A percentile compares a stretch with the other conserved stretches of the same genome.
Evolutionary conservation across 2,113 vertebrate genomes (phyloP).

Genomic region (Takifugu flavidus): DNA sequence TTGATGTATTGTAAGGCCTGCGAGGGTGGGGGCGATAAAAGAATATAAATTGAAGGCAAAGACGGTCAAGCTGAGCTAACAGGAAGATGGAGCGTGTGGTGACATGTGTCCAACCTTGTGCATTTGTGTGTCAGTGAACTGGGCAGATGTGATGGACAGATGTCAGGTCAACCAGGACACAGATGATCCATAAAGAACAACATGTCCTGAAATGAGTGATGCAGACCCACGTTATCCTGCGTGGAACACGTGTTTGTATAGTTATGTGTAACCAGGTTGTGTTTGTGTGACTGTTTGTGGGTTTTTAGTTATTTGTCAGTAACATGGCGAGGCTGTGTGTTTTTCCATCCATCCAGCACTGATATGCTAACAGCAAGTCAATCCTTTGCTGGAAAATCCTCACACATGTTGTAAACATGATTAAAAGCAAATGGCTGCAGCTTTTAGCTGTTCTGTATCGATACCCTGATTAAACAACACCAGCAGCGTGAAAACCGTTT

Average conservation of each 20-base stretch:
- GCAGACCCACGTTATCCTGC: conserved; percentile 16
- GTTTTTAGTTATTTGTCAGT: conserved; percentile 31
- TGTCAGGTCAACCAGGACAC: conserved; percentile 33
- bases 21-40: background rate
- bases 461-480: too few relatives aligned
- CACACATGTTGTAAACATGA: too few relatives aligned
- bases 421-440: too few relatives aligned
- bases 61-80: conserved; percentile 1
- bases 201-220: conserved; percentile 36
- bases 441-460: too few relatives aligned
- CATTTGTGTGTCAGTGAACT: conserved; percentile 8
- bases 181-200: conserved; percentile 33
- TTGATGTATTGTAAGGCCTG: conserved; percentile 26
- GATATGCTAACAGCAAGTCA: too few relatives aligned
- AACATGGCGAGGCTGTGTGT: conserved; percentile 3
- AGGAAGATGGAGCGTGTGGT: conserved; percentile 1
- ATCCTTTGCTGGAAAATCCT: too few relatives aligned
- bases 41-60: background rate
- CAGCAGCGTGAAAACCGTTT: too few relatives aligned
- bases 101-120: conserved; percentile 11
- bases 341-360: too few relatives aligned
- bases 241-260: background rate
- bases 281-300: background rate
- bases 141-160: conserved; percentile 56
- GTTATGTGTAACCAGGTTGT: conserved; percentile 15